These are phyloP conservation scores for human (Homo sapiens) DNA, from an alignment of 2,113 vertebrate species.

Conservation along the genomic window DNA sequence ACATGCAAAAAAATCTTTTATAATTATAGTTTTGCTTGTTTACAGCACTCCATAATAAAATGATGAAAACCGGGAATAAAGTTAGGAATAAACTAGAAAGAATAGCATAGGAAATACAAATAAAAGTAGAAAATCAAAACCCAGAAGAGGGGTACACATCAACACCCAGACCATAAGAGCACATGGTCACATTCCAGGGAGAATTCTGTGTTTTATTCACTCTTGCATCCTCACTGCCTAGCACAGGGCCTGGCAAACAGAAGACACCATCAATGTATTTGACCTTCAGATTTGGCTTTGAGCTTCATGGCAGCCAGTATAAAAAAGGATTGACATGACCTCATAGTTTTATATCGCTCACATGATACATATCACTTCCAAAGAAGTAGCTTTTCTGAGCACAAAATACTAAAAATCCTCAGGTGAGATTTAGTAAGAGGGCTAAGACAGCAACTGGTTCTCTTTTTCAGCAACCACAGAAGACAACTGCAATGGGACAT, in stretches of 20 bases:
- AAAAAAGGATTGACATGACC: neutral
- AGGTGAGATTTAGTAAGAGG: neutral
- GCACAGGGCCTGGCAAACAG: neutral
- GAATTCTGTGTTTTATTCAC: neutral
- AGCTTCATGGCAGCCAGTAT: neutral
- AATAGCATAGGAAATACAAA: neutral
- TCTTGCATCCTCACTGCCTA: neutral
- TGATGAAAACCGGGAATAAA: neutral
- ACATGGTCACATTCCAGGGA: too few species aligned
- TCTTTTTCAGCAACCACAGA: constrained; percentile 87
- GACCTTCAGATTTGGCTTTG: neutral
- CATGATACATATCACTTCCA: neutral
- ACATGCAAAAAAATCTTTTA: neutral
- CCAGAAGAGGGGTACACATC: neutral
- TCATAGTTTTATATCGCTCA: neutral
- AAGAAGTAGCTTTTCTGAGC: neutral
- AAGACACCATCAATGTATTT: neutral
- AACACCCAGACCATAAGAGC: neutral
- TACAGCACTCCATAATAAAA: neutral
- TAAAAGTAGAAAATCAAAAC: neutral
- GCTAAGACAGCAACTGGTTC: neutral
- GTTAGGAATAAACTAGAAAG: neutral
- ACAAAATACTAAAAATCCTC: neutral
- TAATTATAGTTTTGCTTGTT: neutral
- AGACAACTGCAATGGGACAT: constrained; percentile 85